phyloP scores from a whole-genome alignment of 2,888 invertebrate species.

The Drosophila nigritarsus region DNA sequence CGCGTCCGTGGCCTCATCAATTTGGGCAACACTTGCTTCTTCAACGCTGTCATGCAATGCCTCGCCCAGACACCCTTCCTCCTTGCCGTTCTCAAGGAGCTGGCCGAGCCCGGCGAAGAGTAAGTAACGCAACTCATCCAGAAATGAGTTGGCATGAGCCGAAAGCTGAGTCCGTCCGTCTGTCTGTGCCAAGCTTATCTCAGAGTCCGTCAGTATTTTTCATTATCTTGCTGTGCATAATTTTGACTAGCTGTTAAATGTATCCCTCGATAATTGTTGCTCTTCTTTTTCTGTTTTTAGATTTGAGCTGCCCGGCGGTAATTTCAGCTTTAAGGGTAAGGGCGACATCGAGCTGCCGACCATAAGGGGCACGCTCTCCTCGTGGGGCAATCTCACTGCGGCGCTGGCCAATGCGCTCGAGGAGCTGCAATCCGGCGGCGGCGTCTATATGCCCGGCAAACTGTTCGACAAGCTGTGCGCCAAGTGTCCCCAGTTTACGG shows the following conservation, averaged over 20 bases:
- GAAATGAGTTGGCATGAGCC: too few species aligned
- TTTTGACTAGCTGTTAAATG: not conserved
- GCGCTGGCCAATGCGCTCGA: conserved; percentile 89
- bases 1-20: conserved; percentile 93
- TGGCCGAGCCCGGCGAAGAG: conserved; percentile 89
- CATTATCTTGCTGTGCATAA: not conserved
- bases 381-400: conserved; percentile 89
- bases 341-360: conserved; percentile 88
- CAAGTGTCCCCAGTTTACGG: conserved; percentile 93
- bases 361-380: conserved; percentile 89
- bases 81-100: conserved; percentile 89
- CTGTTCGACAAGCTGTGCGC: conserved; percentile 88
- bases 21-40: conserved; percentile 98
- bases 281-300: conserved; percentile 56
- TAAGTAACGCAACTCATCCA: conserved; percentile 56
- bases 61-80: conserved; percentile 94
- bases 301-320: conserved; percentile 91
- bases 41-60: conserved; percentile 98
- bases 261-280: not conserved
- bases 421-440: conserved; percentile 88
- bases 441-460: conserved; percentile 88
- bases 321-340: conserved; percentile 86
- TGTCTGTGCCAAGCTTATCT: not conserved
- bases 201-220: not conserved
- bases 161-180: not conserved